Base-by-base conservation (phyloP, 2,888 invertebrate species). In the Harpalus rubripes region DNA sequence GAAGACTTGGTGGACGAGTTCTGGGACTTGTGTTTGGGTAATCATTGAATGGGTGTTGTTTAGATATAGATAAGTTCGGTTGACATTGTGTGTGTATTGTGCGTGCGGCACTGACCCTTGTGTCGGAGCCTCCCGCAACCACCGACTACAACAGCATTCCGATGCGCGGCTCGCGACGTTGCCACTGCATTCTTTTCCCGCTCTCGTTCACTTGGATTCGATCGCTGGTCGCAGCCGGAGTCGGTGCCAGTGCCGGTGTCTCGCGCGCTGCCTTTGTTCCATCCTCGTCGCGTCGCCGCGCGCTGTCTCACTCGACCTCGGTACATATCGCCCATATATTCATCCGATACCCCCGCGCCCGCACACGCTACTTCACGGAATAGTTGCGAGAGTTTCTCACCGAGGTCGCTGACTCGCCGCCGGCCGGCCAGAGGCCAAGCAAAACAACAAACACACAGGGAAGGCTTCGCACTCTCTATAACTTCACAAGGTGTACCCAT, bases 141-240 rank as follows among this genome's bases (percentile, higher is more conserved):
- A 90, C 90, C 89, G 90, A 89, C 91, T 91, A 90, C 91, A 91
- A 91, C 90, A 91, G 91, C 92, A 91, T 91, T 91, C 91, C 91
- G 89, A 90, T 89, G 90, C 90, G 90, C 89, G 91, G 91, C 91
- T 90, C 90, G 84, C 84, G 76, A 74, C 84, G 84, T 76, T 84
- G 84, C 78, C 76, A 83, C 84, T 85, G 87, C 88, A 89, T 89
- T 89, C 89, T 89, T 89, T 89, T 89, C 89, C 89, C 90, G 89
- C 89, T 89, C 90, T 89, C 89, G 89, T 89, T 90, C 89, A 89
- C 87, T 89, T 87, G 88, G 88, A 89, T 89, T 89, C 89, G 89
- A 90, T 89, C 89, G 89, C 88, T 89, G 89, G 87, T 88, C 89
- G 32, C 32, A 32, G 32, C 32, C 32, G 32, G 32, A 32, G 32